These are phyloP conservation scores for Anastatus disparis DNA, from an alignment of 1,140 invertebrate species.

Conservation along the genomic window DNA sequence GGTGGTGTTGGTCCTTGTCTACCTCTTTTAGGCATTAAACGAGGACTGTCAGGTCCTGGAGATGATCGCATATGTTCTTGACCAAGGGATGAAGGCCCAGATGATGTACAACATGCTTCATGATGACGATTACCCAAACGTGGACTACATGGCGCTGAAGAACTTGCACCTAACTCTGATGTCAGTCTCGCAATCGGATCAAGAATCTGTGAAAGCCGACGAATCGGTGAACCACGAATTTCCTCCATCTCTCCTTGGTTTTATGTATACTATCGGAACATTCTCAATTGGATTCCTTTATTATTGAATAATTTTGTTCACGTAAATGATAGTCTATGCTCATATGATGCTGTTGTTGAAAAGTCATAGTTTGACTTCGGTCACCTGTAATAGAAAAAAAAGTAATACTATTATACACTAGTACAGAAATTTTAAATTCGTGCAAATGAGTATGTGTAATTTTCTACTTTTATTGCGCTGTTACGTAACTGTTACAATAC, in stretches of 20 bases:
- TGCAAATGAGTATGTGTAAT: too few species aligned
- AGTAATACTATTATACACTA: too few species aligned
- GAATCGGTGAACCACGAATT: conserved; percentile 64
- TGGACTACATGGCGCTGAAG: conserved; percentile 66
- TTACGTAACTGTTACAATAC: too few species aligned
- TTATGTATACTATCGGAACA: too few species aligned
- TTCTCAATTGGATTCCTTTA: too few species aligned
- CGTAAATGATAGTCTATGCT: too few species aligned
- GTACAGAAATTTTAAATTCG: too few species aligned
- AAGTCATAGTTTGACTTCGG: too few species aligned
- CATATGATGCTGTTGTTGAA: too few species aligned
- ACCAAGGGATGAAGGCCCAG: conserved; percentile 37
- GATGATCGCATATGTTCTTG: conserved; percentile 31
- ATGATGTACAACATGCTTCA: conserved; percentile 34
- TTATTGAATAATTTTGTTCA: too few species aligned
- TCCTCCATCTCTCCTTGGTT: conserved; percentile 59
- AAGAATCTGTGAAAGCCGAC: conserved; percentile 81
- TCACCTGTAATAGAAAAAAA: too few species aligned
- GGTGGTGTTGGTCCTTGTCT: conserved; percentile 57
- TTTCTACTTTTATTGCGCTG: too few species aligned
- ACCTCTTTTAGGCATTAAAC: conserved; percentile 72
- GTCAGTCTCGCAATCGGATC: conserved; percentile 79
- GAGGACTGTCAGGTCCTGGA: conserved; percentile 71
- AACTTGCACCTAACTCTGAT: conserved; percentile 66
- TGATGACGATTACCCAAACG: conserved; percentile 52